Percentiles rank a stretch among this genome's conserved stretches.
phyloP scores from a whole-genome alignment of 2,888 invertebrate species.

The Aethes cnicana region DNA sequence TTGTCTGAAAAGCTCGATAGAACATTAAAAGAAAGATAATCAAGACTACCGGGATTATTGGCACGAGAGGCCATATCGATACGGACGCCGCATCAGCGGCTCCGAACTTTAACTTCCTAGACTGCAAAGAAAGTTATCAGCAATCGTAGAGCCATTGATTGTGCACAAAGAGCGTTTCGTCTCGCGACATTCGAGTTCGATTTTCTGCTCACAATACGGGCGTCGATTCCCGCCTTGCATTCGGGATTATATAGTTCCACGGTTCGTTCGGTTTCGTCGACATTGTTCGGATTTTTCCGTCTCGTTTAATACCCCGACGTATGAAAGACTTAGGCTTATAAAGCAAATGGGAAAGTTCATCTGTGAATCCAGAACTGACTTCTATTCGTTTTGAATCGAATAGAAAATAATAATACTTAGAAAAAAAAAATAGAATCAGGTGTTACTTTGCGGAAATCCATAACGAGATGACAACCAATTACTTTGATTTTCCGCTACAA shows the following conservation, averaged over 20 bases:
- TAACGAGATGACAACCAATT: no score
- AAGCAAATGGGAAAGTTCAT: slow-evolving; percentile 22
- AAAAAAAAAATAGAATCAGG: background rate
- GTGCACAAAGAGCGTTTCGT: slow-evolving; percentile 74
- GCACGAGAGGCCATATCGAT: slow-evolving; percentile 36
- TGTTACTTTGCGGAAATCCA: no score
- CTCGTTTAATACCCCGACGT: slow-evolving; percentile 41
- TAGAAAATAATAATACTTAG: background rate
- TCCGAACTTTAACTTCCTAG: slow-evolving; percentile 61
- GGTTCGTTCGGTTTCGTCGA: slow-evolving; percentile 57
- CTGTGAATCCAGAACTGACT: slow-evolving; percentile 10
- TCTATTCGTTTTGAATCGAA: background rate
- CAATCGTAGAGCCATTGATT: slow-evolving; percentile 78
- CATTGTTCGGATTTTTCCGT: slow-evolving; percentile 51
- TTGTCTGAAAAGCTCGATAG: slow-evolving; percentile 14
- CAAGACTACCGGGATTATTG: slow-evolving; percentile 20
- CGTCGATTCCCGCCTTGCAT: slow-evolving; percentile 73
- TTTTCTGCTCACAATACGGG: slow-evolving; percentile 74
- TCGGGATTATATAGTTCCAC: slow-evolving; percentile 65
- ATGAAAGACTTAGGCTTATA: slow-evolving; percentile 28
- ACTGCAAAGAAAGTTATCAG: slow-evolving; percentile 75
- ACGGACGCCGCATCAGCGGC: slow-evolving; percentile 54
- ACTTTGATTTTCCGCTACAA: no score
- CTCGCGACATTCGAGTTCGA: slow-evolving; percentile 73
- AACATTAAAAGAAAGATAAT: slow-evolving; percentile 15